Evolutionary conservation across 2,888 invertebrate species (phyloP), one percentile per base, ranked within the genome.

Genomic region (Amblyjoppa fuscipennis): DNA sequence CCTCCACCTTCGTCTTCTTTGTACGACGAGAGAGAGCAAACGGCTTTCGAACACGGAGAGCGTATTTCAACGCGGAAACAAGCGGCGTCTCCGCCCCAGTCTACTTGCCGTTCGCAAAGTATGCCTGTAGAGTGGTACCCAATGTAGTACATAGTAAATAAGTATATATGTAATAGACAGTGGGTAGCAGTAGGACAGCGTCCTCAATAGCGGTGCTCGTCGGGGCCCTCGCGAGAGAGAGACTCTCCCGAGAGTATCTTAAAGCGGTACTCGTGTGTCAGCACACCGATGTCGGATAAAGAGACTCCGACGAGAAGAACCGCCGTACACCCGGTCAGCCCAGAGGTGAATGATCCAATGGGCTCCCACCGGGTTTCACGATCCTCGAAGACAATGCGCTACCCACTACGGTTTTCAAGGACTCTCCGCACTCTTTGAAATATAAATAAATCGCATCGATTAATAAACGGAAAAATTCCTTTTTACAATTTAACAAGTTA

Each of bases 161-260:
- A 20, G 61, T 66, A 66, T 66, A 38, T 45, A 53, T 73, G 64
- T 79, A 64, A 53, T 20, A 73, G 73, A 80, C 38, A 34, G 28
- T 53, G 56, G 66, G 74, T 68, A 59, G 56, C 25, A 69, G 79
- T 80, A 69, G 80, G 83, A 80, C 83, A 75, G 69, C 74, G 83
- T 83, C 80, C 83, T 79, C 80, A 80, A 83, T 83, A 80, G 31
- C 56, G 74, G 73, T 41, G 56, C 66, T 34, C 80, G 59, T 71
- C 64, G 68, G 74, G 41, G 53, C 74, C 68, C 38, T 56, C 74
- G 56, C 56, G 68, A 64, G 80, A 81, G 59, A 25, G 74, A 64
- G 80, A 81, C 25, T 25, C 74, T 81, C 45, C 59, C 59, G 59
- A 25, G 56, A 81, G 80, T 66, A 74, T 81, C 80, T 81, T 74